phyloP scores from a whole-genome alignment of 1,140 invertebrate genomes.

The Lucilia sericata region DNA sequence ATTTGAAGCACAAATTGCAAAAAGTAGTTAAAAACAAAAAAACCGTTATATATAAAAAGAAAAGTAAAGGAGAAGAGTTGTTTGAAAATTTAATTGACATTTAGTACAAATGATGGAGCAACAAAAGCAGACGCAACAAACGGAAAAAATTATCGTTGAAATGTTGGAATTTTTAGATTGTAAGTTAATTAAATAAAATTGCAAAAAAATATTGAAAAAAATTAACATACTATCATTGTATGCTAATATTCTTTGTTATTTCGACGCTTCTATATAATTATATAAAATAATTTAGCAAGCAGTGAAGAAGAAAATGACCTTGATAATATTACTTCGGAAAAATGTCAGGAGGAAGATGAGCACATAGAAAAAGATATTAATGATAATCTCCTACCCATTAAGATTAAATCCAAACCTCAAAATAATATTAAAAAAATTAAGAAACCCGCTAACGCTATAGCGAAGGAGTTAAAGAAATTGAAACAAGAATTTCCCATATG shows the following conservation, averaged over 20 bases:
- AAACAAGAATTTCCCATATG: conserved; percentile 46
- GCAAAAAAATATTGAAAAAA: neutral
- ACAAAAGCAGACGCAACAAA: conserved; percentile 40
- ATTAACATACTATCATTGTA: neutral
- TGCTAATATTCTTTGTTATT: neutral
- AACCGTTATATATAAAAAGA: neutral
- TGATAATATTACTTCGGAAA: conserved; percentile 9
- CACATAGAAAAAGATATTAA: neutral
- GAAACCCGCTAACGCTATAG: conserved; percentile 30
- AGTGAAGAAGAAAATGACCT: conserved; percentile 42
- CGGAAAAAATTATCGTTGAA: conserved; percentile 46
- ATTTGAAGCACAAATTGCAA: neutral
- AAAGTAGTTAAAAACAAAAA: neutral
- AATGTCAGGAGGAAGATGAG: neutral
- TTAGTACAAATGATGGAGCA: conserved; percentile 31
- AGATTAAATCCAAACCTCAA: neutral
- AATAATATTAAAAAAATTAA: neutral
- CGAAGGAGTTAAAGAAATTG: conserved; percentile 41
- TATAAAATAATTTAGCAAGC: conserved; percentile 32
- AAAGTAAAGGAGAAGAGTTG: neutral
- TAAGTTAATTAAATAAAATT: conserved; percentile 13
- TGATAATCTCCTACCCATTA: neutral
- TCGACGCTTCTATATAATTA: neutral
- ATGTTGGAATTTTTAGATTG: conserved; percentile 48
- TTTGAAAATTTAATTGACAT: neutral